phyloP scores from a whole-genome alignment of 2,888 invertebrate genomes.

The Timandra comae region DNA sequence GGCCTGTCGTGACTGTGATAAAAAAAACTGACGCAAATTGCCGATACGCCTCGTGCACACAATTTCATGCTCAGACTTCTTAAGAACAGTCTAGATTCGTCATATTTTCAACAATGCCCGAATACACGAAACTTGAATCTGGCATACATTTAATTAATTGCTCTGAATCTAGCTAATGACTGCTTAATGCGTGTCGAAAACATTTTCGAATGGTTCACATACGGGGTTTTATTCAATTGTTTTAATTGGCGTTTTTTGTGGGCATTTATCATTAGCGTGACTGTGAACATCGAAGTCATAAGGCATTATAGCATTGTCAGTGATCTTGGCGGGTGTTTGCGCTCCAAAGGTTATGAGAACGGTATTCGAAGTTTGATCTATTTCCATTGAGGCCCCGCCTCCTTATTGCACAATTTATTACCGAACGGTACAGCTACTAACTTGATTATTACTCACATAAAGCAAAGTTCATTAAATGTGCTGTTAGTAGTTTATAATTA shows the following conservation, averaged over 20 bases:
- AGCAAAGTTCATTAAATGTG: too few relatives aligned
- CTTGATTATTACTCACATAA: conserved; percentile 1
- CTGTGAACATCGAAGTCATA: conserved; percentile 14
- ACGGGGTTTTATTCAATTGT: conserved; percentile 45
- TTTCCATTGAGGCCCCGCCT: conserved; percentile 4
- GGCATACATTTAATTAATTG: conserved; percentile 46
- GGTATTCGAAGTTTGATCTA: conserved; percentile 6
- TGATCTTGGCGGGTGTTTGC: conserved; percentile 43
- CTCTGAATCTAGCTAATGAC: conserved; percentile 47
- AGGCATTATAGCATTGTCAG: conserved; percentile 39
- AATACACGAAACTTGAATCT: conserved; percentile 32
- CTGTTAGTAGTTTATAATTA: too few relatives aligned
- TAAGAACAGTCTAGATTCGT: conserved; percentile 67
- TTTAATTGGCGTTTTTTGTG: conserved; percentile 52
- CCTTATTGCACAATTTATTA: conserved; percentile 1
- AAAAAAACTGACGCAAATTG: conserved; percentile 75
- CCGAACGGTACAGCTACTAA: conserved; percentile 2
- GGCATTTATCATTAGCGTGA: conserved; percentile 38
- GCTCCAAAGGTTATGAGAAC: conserved; percentile 39
- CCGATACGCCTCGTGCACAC: conserved; percentile 75
- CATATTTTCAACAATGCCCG: conserved; percentile 55
- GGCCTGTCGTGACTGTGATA: conserved; percentile 73
- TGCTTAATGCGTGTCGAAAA: conserved; percentile 47
- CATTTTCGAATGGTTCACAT: conserved; percentile 28
- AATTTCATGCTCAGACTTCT: conserved; percentile 71